A percentile compares a stretch with the other conserved stretches of the same genome.
Conservation (phyloP, 2,113 vertebrate genomes). For the Rhinoderma darwinii region DNA sequence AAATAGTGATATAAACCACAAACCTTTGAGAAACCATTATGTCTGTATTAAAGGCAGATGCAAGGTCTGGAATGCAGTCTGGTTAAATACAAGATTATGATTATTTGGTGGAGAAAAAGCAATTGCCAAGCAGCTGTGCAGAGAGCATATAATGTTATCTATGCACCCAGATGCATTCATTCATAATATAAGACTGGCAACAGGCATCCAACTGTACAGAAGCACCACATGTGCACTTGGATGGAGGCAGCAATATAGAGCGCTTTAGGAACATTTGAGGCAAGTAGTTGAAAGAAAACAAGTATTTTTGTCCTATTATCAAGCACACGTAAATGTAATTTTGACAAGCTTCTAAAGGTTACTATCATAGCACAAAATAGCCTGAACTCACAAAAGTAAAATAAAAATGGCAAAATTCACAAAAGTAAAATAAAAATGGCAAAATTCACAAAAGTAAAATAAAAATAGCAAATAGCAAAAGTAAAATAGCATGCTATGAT, state of each 20-base stretch:
- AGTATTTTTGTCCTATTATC: neutral
- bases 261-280: neutral
- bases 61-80: neutral
- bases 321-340: neutral
- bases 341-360: neutral
- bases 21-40: neutral
- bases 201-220: neutral
- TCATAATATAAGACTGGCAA: constrained; percentile 3
- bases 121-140: constrained; percentile 13
- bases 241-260: neutral
- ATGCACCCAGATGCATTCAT: neutral
- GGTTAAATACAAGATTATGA: neutral
- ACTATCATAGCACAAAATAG: neutral
- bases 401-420: constrained; percentile 16
- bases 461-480: too few species aligned
- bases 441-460: constrained; percentile 7
- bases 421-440: constrained; percentile 22
- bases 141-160: neutral
- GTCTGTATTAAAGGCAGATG: neutral
- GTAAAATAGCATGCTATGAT: neutral
- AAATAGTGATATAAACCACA: neutral
- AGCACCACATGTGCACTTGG: neutral
- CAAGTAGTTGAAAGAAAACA: neutral
- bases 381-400: neutral
- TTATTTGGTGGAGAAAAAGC: neutral